Conservation (phyloP, 2,797 vertebrate species). For the Limnodromus scolopaceus region DNA sequence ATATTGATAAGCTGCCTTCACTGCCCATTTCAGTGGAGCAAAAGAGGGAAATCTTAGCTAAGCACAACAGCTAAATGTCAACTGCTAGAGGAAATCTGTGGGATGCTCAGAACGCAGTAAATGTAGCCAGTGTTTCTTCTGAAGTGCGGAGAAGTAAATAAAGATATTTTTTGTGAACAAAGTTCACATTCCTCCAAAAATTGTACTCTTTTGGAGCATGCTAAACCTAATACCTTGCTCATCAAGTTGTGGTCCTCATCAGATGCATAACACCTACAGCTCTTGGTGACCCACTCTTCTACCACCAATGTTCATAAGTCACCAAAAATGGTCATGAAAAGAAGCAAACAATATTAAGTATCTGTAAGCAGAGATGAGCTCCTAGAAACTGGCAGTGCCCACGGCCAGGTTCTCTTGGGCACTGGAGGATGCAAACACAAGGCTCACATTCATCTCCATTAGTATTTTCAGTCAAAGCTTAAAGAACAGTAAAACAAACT, state of each 20-base stretch:
- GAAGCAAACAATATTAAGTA: background rate
- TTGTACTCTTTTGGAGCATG: background rate
- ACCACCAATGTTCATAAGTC: background rate
- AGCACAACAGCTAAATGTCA: background rate
- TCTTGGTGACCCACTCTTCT: background rate
- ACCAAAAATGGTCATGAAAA: background rate
- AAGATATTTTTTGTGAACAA: background rate
- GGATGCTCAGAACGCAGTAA: background rate
- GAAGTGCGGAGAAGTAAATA: background rate
- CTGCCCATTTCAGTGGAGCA: background rate
- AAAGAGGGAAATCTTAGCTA: background rate
- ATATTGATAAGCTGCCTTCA: background rate
- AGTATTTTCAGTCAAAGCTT: background rate
- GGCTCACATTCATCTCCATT: background rate
- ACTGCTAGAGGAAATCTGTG: background rate
- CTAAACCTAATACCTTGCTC: background rate
- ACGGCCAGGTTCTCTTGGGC: background rate
- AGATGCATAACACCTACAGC: background rate
- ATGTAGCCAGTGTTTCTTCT: background rate
- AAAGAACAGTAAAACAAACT: conserved; percentile 17
- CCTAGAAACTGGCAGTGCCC: background rate
- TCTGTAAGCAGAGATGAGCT: background rate
- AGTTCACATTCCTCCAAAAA: background rate
- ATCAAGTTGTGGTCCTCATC: background rate
- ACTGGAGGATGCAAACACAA: background rate